Evolutionary conservation across 2,797 vertebrate species (phyloP).

Genomic region (Periophthalmus magnuspinnatus): DNA sequence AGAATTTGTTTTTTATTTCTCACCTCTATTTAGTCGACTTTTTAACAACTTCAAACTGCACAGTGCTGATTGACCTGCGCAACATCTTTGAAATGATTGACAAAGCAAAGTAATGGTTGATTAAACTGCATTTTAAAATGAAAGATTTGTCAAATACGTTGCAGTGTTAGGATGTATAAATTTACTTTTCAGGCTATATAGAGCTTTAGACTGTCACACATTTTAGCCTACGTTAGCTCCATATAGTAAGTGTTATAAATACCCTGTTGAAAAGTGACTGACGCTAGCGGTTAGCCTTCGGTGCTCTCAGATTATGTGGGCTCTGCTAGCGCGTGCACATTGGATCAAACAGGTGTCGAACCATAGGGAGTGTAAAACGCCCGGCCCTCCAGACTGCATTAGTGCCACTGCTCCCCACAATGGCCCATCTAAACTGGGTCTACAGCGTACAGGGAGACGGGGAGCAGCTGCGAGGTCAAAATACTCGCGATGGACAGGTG

Average conservation of each 20-base stretch:
- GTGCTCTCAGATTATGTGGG: constrained; percentile 24
- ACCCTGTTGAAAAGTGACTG: constrained; percentile 5
- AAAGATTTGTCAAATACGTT: neutral
- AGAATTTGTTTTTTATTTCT: too few relatives aligned
- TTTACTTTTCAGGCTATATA: neutral
- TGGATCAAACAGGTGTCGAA: constrained; percentile 62
- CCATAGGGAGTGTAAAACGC: constrained; percentile 33
- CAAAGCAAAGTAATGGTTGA: neutral
- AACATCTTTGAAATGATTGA: neutral
- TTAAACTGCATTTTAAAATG: neutral
- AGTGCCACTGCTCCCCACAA: constrained; percentile 43
- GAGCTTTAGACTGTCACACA: constrained; percentile 5
- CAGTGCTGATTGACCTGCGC: too few relatives aligned
- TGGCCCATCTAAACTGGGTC: constrained; percentile 18
- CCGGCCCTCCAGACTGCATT: constrained; percentile 50
- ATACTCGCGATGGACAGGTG: constrained; percentile 35
- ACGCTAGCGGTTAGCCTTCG: constrained; percentile 14
- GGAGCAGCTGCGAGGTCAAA: constrained; percentile 47
- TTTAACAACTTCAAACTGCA: too few relatives aligned
- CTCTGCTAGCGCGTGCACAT: constrained; percentile 28
- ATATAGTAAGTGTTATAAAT: constrained; percentile 7
- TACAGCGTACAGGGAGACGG: constrained; percentile 31
- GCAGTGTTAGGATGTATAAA: neutral
- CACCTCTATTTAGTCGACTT: too few relatives aligned
- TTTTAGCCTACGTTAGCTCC: neutral